Conservation (phyloP, 1,140 invertebrate species). For the Diuraphis noxia region DNA sequence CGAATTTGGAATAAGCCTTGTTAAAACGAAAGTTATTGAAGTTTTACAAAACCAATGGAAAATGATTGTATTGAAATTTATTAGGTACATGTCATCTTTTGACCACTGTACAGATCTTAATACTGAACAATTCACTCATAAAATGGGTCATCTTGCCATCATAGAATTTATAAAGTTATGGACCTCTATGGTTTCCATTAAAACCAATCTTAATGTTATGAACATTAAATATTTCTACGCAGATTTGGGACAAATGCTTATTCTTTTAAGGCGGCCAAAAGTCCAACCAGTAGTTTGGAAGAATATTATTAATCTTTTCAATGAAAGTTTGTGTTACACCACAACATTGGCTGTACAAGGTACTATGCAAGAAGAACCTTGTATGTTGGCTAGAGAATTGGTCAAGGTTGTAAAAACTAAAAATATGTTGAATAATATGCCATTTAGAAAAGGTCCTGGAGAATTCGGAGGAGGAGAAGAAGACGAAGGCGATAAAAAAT, state of each 20-base stretch:
- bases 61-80: slow-evolving; percentile 81
- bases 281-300: slow-evolving; percentile 80
- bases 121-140: slow-evolving; percentile 62
- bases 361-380: slow-evolving; percentile 82
- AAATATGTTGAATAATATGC: slow-evolving; percentile 72
- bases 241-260: slow-evolving; percentile 75
- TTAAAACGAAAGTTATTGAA: slow-evolving; percentile 77
- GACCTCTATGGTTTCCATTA: slow-evolving; percentile 89
- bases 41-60: slow-evolving; percentile 68
- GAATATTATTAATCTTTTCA: slow-evolving; percentile 79
- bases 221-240: slow-evolving; percentile 87
- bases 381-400: slow-evolving; percentile 78
- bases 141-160: slow-evolving; percentile 60
- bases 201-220: slow-evolving; percentile 83
- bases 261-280: slow-evolving; percentile 72
- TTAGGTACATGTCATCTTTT: slow-evolving; percentile 80
- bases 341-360: slow-evolving; percentile 85
- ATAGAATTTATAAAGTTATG: slow-evolving; percentile 76
- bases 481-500: slow-evolving; percentile 66
- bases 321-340: slow-evolving; percentile 87
- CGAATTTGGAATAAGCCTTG: slow-evolving; percentile 9
- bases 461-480: slow-evolving; percentile 64
- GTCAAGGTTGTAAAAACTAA: slow-evolving; percentile 84
- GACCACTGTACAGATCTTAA: slow-evolving; percentile 68
- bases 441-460: slow-evolving; percentile 64